A percentile compares a stretch with the other conserved stretches of the same genome.
These are phyloP conservation scores for Intellagama lesueurii DNA, from an alignment of 2,797 vertebrate species.

Conservation along the genomic window DNA sequence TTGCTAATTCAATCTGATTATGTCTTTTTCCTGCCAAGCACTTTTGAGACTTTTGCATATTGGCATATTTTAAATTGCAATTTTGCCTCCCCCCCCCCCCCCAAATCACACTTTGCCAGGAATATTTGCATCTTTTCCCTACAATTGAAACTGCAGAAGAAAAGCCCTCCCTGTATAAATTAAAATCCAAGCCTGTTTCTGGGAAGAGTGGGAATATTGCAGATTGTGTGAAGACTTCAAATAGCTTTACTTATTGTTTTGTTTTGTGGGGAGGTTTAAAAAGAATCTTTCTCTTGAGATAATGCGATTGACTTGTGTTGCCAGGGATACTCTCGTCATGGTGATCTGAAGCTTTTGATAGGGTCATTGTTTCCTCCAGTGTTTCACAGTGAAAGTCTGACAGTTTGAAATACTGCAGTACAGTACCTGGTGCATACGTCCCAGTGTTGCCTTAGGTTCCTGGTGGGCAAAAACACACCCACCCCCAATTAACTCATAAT, in stretches of 20 bases:
- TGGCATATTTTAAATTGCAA: rapidly evolving
- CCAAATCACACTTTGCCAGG: background rate
- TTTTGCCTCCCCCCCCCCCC: background rate
- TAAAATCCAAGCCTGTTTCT: conserved; percentile 1
- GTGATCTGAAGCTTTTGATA: background rate
- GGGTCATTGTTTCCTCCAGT: conserved; percentile 11
- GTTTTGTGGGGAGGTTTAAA: background rate
- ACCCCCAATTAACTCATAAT: too few species aligned
- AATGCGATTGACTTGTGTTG: background rate
- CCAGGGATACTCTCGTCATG: conserved; percentile 3
- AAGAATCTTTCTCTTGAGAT: background rate
- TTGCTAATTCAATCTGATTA: background rate
- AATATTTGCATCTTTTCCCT: conserved; percentile 41
- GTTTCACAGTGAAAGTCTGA: background rate
- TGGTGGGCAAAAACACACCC: too few species aligned
- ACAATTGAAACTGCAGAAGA: conserved; percentile 14
- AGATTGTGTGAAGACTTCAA: background rate
- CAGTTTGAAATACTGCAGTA: conserved; percentile 18
- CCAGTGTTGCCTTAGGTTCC: too few species aligned
- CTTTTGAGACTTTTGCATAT: background rate
- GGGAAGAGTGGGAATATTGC: background rate
- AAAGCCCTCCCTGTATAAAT: background rate
- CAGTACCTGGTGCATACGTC: too few species aligned
- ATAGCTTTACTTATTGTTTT: background rate
- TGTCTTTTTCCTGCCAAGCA: background rate